Evolutionary conservation across 2,888 invertebrate species (phyloP).

Genomic region (Halictus quadricinctus): DNA sequence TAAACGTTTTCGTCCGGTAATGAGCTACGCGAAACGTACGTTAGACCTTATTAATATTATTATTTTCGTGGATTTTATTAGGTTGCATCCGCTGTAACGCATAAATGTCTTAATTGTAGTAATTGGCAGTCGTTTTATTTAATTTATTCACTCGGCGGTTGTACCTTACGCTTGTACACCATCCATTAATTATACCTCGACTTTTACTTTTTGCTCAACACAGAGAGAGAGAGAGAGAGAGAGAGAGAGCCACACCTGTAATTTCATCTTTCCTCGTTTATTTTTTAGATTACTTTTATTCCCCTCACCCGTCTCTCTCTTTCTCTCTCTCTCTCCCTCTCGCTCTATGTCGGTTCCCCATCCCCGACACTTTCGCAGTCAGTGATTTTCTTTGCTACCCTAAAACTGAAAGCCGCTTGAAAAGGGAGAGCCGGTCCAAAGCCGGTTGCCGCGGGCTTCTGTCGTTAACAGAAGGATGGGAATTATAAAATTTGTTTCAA

Average conservation of each 20-base stretch:
- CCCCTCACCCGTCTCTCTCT: background rate
- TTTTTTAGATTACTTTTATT: background rate
- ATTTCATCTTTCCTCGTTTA: background rate
- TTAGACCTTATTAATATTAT: slow-evolving; percentile 1
- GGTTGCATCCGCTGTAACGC: background rate
- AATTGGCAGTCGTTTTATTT: background rate
- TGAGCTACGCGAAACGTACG: background rate
- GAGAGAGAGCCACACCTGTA: background rate
- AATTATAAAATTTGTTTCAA: slow-evolving; percentile 16
- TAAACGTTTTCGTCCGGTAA: slow-evolving; percentile 1
- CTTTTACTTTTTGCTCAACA: background rate
- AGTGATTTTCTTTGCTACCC: slow-evolving; percentile 4
- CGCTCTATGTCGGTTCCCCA: background rate
- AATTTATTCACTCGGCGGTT: background rate
- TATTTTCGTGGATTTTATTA: background rate
- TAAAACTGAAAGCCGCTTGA: slow-evolving; percentile 11
- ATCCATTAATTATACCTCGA: slow-evolving; percentile 2
- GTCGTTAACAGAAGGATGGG: slow-evolving; percentile 2
- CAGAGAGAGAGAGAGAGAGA: no score
- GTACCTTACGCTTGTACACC: background rate
- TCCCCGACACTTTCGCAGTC: slow-evolving; percentile 1
- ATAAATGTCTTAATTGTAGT: background rate
- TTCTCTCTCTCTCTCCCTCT: background rate
- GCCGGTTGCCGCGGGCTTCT: slow-evolving; percentile 2
- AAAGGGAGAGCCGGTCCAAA: background rate